phyloP scores from a whole-genome alignment of 2,113 vertebrate genomes.

The Candoia aspera region DNA sequence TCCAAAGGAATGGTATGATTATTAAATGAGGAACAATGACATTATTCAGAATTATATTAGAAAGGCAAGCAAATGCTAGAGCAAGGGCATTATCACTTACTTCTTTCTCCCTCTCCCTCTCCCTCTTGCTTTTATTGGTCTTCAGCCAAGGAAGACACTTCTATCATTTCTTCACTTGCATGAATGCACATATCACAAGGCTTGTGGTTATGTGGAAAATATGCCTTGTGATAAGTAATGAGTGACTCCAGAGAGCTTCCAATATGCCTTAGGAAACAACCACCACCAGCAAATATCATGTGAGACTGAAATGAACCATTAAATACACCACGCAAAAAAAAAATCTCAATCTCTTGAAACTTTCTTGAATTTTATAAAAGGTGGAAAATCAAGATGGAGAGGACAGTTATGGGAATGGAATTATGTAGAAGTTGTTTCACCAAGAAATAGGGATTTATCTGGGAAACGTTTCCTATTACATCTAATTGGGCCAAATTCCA shows the following conservation, averaged over 20 bases:
- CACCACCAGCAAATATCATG: not conserved
- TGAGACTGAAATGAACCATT: not conserved
- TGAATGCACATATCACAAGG: not conserved
- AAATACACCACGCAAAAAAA: not conserved
- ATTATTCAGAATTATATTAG: constrained; percentile 27
- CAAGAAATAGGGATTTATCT: not conserved
- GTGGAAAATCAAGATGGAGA: not conserved
- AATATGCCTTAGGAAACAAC: not conserved
- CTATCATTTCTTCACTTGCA: not conserved
- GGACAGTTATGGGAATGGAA: not conserved
- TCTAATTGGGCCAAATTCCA: not conserved
- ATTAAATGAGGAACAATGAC: constrained; percentile 9
- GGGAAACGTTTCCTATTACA: not conserved
- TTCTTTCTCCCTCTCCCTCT: not conserved
- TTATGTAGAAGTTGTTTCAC: not conserved
- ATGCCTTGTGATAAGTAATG: constrained; percentile 16
- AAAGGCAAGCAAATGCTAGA: constrained; percentile 12
- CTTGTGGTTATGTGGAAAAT: not conserved
- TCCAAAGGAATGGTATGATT: not conserved
- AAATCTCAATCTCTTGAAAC: not conserved
- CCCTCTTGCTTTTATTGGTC: not conserved
- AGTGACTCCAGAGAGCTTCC: not conserved
- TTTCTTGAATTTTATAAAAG: not conserved
- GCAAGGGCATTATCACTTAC: not conserved
- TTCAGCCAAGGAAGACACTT: constrained; percentile 20